Evolutionary conservation across 2,113 vertebrate genomes (phyloP).

Genomic region (Sinocyclocheilus maitianheensis): DNA sequence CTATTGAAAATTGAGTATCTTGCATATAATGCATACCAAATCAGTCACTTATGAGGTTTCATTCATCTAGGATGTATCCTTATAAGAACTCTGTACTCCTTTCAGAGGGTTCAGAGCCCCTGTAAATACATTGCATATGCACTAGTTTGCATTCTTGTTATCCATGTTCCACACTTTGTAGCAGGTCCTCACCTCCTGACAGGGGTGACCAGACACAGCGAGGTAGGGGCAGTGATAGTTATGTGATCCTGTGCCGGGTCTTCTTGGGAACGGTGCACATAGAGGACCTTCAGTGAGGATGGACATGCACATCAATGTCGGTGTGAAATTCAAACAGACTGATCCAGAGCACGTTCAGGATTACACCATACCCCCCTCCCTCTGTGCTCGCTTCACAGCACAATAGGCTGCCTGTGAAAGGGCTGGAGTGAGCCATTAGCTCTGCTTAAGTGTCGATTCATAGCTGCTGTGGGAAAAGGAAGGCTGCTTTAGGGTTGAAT

Average conservation of each 20-base stretch:
- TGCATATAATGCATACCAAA: not conserved
- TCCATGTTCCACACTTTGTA: slow-evolving; percentile 9
- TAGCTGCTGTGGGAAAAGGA: slow-evolving; percentile 78
- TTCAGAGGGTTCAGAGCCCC: not conserved
- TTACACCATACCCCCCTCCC: slow-evolving; percentile 75
- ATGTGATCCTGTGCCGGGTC: slow-evolving; percentile 60
- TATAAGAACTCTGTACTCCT: not conserved
- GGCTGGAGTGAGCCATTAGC: slow-evolving; percentile 77
- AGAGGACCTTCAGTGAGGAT: slow-evolving; percentile 67
- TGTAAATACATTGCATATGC: not conserved
- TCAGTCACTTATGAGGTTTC: not conserved
- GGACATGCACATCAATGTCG: slow-evolving; percentile 65
- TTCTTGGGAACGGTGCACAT: slow-evolving; percentile 66
- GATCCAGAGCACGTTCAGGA: slow-evolving; percentile 82
- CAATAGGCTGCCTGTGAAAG: slow-evolving; percentile 79
- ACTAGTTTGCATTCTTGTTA: not conserved
- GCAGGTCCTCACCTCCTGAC: not conserved
- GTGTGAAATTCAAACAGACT: slow-evolving; percentile 83
- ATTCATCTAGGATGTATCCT: not conserved
- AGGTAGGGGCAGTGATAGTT: slow-evolving; percentile 46
- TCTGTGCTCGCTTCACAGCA: slow-evolving; percentile 69
- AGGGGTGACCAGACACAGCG: slow-evolving; percentile 27
- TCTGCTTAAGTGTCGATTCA: slow-evolving; percentile 74
- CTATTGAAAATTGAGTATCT: not conserved
- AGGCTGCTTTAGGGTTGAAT: slow-evolving; percentile 69